phyloP scores from a whole-genome alignment of 30 jellyfish, hydroid and myxozoan species.

The Aurelia sp. region DNA sequence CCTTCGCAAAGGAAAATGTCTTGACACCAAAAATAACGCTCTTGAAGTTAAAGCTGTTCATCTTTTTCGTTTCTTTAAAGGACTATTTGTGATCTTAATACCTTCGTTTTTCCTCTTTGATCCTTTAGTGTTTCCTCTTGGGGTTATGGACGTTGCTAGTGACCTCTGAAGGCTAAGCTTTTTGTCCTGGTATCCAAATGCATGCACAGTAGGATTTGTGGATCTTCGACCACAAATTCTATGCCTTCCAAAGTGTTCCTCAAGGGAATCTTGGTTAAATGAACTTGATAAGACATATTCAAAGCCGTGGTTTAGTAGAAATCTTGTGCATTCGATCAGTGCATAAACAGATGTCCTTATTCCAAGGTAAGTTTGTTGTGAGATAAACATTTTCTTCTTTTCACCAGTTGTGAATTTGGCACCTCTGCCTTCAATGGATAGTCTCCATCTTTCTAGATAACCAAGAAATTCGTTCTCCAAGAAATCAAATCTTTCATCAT shows the following conservation, averaged over 20 bases:
- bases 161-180: constrained; percentile 46
- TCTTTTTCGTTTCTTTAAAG: too few relatives aligned
- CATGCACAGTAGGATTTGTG: constrained; percentile 37
- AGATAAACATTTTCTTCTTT: constrained; percentile 49
- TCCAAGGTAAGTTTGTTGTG: constrained; percentile 57
- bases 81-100: too few relatives aligned
- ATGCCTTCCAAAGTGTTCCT: constrained; percentile 57
- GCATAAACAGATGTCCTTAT: constrained; percentile 28
- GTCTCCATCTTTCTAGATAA: constrained; percentile 14
- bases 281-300: constrained; percentile 34
- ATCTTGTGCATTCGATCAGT: constrained; percentile 13
- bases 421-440: not conserved
- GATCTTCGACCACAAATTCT: constrained; percentile 41
- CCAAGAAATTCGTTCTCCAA: constrained; percentile 1
- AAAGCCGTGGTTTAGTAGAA: constrained; percentile 38
- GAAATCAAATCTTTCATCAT: constrained; percentile 29
- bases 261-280: constrained; percentile 38
- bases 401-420: constrained; percentile 23
- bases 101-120: too few relatives aligned
- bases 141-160: not conserved
- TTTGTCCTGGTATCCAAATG: constrained; percentile 49
- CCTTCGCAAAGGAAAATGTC: too few relatives aligned
- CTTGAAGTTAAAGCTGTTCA: too few relatives aligned
- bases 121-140: constrained; percentile 55
- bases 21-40: too few relatives aligned